phyloP scores from a whole-genome alignment of 2,113 vertebrate genomes.

The Lepus timidus region DNA sequence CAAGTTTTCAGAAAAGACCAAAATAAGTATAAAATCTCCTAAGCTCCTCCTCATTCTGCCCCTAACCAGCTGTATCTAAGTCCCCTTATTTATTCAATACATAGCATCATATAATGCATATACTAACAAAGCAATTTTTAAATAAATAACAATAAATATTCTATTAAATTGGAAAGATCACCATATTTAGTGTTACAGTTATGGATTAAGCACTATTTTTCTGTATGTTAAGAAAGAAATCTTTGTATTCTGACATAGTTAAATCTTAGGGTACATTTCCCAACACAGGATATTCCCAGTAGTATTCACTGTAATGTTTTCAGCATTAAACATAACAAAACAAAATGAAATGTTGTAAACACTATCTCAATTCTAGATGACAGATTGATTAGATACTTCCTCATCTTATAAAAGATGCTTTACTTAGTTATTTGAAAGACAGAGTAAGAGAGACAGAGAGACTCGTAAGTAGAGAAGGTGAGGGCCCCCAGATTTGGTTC shows the following conservation, averaged over 20 bases:
- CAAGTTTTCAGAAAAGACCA: background rate
- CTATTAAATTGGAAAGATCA: background rate
- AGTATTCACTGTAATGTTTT: background rate
- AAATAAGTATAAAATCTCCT: background rate
- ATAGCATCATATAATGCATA: background rate
- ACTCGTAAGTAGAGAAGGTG: too few relatives aligned
- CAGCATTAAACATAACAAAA: background rate
- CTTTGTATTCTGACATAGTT: background rate
- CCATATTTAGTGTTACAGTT: background rate
- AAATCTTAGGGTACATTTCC: conserved; percentile 30
- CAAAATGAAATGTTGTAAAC: background rate
- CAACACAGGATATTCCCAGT: too few relatives aligned
- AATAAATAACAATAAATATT: background rate
- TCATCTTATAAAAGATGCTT: background rate
- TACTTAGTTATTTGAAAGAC: too few relatives aligned
- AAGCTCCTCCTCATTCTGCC: background rate
- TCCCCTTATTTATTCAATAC: background rate
- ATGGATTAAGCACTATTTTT: background rate
- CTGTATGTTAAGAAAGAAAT: background rate
- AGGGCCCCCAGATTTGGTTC: too few relatives aligned
- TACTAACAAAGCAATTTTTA: background rate
- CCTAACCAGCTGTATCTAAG: background rate
- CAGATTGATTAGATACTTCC: background rate
- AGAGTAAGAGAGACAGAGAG: too few relatives aligned
- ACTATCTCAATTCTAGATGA: too few relatives aligned